Base-by-base conservation (phyloP, 2,797 vertebrate species). In the Sciaenops ocellatus region DNA sequence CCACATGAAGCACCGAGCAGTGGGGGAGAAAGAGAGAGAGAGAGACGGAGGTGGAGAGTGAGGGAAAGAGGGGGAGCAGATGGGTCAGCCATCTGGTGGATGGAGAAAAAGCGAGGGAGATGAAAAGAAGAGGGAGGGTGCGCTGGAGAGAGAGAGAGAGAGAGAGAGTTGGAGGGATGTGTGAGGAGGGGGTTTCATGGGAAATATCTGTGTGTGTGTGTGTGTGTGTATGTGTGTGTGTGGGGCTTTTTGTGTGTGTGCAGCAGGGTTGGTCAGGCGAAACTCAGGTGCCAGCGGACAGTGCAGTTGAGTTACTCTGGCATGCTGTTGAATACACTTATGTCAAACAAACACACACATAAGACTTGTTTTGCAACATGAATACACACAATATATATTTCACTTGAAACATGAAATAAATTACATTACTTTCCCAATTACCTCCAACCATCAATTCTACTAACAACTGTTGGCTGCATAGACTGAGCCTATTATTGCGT, bases 11-110 rank as follows among this genome's bases (percentile, higher is more conserved):
- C 84, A 79, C 77, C 75, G 89, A 86, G 90, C 64, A 74, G 84
- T 71, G 77, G 84, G 85, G 83, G 85, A 82, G 87, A 69, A 66
- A 59, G 79, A 65, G 76, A 57, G 34, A 34, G 30, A 34, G 30
- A 28, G 28, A 28, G 28, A 28, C 16, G 82, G 85, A 87, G 80
- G 75, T 88, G 87, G 79, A 78, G 89, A 85, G 72, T 15, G 80
- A 79, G 76, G 78, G 84, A 81, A 86, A 86, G 90, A 87, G 90
- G 77, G 87, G 82, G 91, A 94, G 94, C 95, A 96, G 95, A 96
- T 96, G 95, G 95, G 95, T 95, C 93, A 95, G 92, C 95, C 95
- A 96, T 96, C 95, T 96, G 95, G 87, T 93, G 92, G 90, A 94
- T 91, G 82, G 90, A 93, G 89, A 88, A 90, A 94, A 93, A 91